Evolutionary conservation across 2,888 invertebrate species (phyloP).

Genomic region (Cenopis cana): DNA sequence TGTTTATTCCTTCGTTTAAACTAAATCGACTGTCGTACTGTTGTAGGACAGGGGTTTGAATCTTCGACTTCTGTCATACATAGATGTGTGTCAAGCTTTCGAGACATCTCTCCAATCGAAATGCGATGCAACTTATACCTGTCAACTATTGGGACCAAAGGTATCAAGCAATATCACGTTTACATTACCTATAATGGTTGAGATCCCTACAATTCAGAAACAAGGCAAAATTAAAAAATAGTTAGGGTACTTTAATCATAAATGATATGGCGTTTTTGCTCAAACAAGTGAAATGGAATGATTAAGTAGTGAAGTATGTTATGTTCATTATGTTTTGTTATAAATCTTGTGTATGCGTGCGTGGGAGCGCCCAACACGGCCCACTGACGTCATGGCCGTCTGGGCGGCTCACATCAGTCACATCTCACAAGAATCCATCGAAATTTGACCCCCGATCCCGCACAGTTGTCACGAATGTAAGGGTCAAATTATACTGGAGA

Average conservation of each 20-base stretch:
- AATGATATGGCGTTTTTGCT: background rate
- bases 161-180: no score
- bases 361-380: slow-evolving; percentile 4
- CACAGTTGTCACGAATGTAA: background rate
- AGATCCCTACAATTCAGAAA: no score
- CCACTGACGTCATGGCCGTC: background rate
- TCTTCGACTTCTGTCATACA: no score
- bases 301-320: slow-evolving; percentile 1
- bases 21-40: no score
- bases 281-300: background rate
- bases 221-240: no score
- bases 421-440: background rate
- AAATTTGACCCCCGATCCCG: background rate
- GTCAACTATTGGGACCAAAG: no score
- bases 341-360: background rate
- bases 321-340: background rate
- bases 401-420: background rate
- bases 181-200: no score
- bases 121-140: no score
- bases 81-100: background rate
- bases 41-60: no score
- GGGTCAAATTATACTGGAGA: background rate
- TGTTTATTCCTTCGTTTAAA: no score
- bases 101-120: no score
- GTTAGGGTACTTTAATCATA: no score